phyloP scores from a whole-genome alignment of 1,140 invertebrate genomes.

The Drosophila baimaii region DNA sequence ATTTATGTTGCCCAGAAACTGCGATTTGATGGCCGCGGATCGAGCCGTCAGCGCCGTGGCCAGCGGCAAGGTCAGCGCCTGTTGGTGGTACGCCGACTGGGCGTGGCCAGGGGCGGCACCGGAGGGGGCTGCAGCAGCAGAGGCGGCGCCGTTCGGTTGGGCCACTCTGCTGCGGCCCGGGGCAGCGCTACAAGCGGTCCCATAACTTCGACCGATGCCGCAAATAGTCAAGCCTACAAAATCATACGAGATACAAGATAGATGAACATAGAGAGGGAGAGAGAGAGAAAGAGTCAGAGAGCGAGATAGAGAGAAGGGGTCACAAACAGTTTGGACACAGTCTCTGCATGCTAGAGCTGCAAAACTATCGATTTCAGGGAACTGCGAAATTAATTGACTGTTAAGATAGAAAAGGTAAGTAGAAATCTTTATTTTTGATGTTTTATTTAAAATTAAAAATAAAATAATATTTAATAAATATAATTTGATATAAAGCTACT shows the following conservation, averaged over 20 bases:
- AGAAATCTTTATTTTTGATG: neutral
- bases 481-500: neutral
- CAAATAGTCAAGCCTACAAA: slow-evolving; percentile 84
- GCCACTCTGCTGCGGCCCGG: slow-evolving; percentile 70
- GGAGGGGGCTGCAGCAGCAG: slow-evolving; percentile 42
- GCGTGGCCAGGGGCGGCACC: slow-evolving; percentile 62
- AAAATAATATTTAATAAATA: too few species aligned
- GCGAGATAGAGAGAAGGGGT: slow-evolving; percentile 34
- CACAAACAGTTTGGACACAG: slow-evolving; percentile 15
- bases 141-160: slow-evolving; percentile 35
- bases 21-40: slow-evolving; percentile 83
- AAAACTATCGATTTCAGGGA: slow-evolving; percentile 30
- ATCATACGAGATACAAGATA: slow-evolving; percentile 76
- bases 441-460: too few species aligned
- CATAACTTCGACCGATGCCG: slow-evolving; percentile 84
- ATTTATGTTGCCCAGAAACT: slow-evolving; percentile 84
- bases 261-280: slow-evolving; percentile 56
- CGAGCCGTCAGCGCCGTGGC: slow-evolving; percentile 80
- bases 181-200: slow-evolving; percentile 80
- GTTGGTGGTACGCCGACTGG: slow-evolving; percentile 79
- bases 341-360: slow-evolving; percentile 19
- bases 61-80: slow-evolving; percentile 76
- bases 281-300: slow-evolving; percentile 35
- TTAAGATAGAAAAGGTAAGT: neutral
- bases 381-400: neutral